Conservation (phyloP, 2,113 vertebrate genomes). For the Tyrannus savana region DNA sequence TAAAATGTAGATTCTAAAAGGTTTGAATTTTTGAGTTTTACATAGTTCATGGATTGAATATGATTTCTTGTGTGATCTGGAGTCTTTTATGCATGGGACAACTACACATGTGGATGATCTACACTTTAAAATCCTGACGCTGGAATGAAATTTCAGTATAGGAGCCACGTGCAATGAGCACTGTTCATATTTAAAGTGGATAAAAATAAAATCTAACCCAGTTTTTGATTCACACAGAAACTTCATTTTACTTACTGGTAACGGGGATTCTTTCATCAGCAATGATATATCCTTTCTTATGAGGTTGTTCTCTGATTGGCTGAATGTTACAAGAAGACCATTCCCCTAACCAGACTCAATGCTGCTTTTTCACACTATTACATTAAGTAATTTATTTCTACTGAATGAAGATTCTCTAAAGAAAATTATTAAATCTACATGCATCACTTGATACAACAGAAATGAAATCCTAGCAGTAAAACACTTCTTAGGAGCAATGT, state of each 20-base stretch:
- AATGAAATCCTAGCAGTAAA: conserved; percentile 28
- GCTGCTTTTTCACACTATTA: background rate
- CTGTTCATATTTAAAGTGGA: background rate
- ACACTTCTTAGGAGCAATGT: background rate
- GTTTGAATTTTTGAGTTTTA: background rate
- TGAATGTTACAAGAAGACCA: background rate
- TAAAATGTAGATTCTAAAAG: background rate
- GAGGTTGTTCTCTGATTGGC: background rate
- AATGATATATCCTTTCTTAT: background rate
- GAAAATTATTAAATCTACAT: conserved; percentile 50
- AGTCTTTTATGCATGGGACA: background rate
- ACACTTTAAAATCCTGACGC: background rate
- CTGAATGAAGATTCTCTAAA: background rate
- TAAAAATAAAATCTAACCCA: background rate
- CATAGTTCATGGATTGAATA: background rate
- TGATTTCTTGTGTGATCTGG: background rate
- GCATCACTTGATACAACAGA: conserved; percentile 27
- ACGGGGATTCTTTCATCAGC: background rate
- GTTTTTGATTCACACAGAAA: background rate
- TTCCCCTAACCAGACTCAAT: background rate
- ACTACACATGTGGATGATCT: background rate
- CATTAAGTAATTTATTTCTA: conserved; percentile 12
- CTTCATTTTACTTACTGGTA: background rate
- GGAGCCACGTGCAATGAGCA: background rate
- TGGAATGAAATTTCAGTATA: background rate